These are phyloP conservation scores for Formicarius rufipectus DNA, from an alignment of 2,113 vertebrate species.

Conservation along the genomic window DNA sequence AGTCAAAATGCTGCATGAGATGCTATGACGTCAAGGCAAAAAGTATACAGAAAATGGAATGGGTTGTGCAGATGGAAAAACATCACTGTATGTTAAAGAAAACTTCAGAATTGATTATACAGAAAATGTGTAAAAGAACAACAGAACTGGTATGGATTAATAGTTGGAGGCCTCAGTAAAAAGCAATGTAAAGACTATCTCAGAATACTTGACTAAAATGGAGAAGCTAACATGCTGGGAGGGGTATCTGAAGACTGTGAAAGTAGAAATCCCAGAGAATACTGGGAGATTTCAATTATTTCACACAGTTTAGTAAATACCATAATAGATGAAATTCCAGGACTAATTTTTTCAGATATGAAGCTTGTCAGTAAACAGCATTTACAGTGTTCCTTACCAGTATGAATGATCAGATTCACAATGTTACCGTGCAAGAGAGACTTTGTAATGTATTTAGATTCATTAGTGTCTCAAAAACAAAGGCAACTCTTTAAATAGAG, in stretches of 20 bases:
- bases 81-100: not conserved
- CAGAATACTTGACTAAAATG: not conserved
- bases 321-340: not conserved
- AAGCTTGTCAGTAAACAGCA: not conserved
- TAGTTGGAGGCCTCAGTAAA: not conserved
- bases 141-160: not conserved
- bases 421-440: not conserved
- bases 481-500: not conserved
- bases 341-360: not conserved
- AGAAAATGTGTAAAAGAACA: not conserved
- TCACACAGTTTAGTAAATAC: not conserved
- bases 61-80: not conserved
- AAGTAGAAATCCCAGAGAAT: not conserved
- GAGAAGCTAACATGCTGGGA: not conserved
- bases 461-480: not conserved
- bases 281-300: not conserved
- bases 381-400: not conserved
- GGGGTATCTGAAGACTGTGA: not conserved
- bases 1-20: not conserved
- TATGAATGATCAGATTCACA: not conserved
- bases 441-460: not conserved
- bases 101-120: not conserved
- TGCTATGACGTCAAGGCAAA: not conserved
- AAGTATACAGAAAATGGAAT: not conserved
- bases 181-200: not conserved